Evolutionary conservation across 2,888 invertebrate species (phyloP).

Genomic region (Pheosia gnoma): DNA sequence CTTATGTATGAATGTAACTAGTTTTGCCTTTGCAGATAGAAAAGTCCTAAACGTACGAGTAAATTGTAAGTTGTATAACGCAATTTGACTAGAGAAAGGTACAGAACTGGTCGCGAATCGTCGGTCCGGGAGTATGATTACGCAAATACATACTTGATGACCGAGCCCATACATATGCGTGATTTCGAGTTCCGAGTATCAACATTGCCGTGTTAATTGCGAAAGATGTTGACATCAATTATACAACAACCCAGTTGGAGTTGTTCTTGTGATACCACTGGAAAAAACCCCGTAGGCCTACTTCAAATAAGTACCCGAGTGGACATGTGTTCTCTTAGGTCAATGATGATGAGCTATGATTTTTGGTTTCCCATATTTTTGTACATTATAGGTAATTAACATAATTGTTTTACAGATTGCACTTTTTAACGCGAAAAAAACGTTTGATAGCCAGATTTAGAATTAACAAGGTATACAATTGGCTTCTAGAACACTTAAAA

Average conservation of each 20-base stretch:
- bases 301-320: conserved; percentile 2
- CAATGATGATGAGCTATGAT: not conserved
- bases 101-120: conserved; percentile 21
- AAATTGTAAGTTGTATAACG: not conserved
- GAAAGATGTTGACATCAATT: conserved; percentile 24
- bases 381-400: not conserved
- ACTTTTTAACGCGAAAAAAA: not conserved
- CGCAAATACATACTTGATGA: conserved; percentile 38
- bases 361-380: not conserved
- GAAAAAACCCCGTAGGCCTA: conserved; percentile 22
- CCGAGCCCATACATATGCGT: conserved; percentile 10
- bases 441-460: too few relatives aligned
- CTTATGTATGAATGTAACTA: too few relatives aligned
- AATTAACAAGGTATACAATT: too few relatives aligned
- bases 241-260: conserved; percentile 29
- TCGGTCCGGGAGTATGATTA: conserved; percentile 27
- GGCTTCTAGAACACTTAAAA: too few relatives aligned
- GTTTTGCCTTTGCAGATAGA: too few relatives aligned
- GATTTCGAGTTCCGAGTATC: conserved; percentile 15
- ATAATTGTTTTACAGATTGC: not conserved
- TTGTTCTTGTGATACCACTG: conserved; percentile 8
- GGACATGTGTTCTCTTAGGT: not conserved
- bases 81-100: not conserved
- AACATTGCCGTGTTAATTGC: conserved; percentile 5
- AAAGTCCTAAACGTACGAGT: not conserved